Evolutionary conservation across 1,140 invertebrate genomes (phyloP).

Genomic region (Drosophila albomicans): DNA sequence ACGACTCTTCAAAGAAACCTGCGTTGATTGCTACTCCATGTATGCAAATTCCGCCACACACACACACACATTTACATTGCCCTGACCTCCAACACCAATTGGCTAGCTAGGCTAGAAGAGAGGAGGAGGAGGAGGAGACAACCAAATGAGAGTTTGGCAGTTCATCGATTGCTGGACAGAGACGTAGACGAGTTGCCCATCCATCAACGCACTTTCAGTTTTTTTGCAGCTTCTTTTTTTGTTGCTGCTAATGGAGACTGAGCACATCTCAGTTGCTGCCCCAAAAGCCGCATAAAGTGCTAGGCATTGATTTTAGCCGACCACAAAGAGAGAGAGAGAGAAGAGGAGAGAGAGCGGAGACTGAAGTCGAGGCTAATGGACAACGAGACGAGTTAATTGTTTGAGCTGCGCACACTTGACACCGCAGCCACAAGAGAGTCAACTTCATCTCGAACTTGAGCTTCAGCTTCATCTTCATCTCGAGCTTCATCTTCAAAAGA

Average conservation of each 20-base stretch:
- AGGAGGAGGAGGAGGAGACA: conserved; percentile 1
- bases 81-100: conserved; percentile 66
- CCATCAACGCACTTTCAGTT: conserved; percentile 84
- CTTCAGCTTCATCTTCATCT: conserved; percentile 12
- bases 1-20: conserved; percentile 37
- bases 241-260: conserved; percentile 32
- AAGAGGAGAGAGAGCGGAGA: not conserved
- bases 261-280: conserved; percentile 26
- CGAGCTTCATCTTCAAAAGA: conserved; percentile 25
- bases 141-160: conserved; percentile 26
- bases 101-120: conserved; percentile 11
- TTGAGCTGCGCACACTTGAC: conserved; percentile 64
- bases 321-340: not conserved
- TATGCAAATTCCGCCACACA: conserved; percentile 69
- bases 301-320: conserved; percentile 47
- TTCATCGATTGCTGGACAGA: conserved; percentile 32
- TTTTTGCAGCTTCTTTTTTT: conserved; percentile 47
- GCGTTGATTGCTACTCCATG: conserved; percentile 75
- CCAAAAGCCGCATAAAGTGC: conserved; percentile 38
- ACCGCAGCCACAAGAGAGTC: conserved; percentile 7
- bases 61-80: conserved; percentile 42
- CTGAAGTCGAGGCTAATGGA: conserved; percentile 57
- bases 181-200: conserved; percentile 68
- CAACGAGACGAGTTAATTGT: conserved; percentile 78
- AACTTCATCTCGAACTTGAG: not conserved